phyloP scores from a whole-genome alignment of 2,797 vertebrate species.

The Lutjanus campechanus region DNA sequence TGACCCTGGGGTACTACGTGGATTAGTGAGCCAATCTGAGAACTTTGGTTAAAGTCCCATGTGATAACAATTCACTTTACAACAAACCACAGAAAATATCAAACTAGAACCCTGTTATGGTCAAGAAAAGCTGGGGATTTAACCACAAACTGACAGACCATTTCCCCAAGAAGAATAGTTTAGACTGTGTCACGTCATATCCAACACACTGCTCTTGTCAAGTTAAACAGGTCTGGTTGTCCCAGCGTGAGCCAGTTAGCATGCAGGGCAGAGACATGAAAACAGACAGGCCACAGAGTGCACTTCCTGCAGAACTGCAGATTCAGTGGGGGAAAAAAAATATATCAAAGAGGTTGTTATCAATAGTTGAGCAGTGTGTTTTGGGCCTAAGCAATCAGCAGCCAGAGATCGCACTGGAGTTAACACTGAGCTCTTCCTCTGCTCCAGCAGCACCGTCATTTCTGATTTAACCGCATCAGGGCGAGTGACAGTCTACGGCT shows the following conservation, averaged over 20 bases:
- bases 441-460: constrained; percentile 25
- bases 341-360: constrained; percentile 19
- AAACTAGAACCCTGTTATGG: not conserved
- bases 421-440: constrained; percentile 16
- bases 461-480: constrained; percentile 26
- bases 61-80: constrained; percentile 39
- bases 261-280: constrained; percentile 20
- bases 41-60: constrained; percentile 27
- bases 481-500: constrained; percentile 9
- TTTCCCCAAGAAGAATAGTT: not conserved
- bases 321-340: constrained; percentile 31
- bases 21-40: constrained; percentile 19
- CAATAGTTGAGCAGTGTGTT: constrained; percentile 1
- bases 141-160: constrained; percentile 18
- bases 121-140: constrained; percentile 1
- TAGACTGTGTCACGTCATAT: not conserved
- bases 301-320: constrained; percentile 40
- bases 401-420: not conserved
- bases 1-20: not conserved
- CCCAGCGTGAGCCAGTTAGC: constrained; percentile 13
- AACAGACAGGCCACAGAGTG: constrained; percentile 3
- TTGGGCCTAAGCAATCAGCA: not conserved
- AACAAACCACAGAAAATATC: constrained; percentile 7
- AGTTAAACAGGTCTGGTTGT: constrained; percentile 42
- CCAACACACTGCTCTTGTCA: constrained; percentile 16